These are phyloP conservation scores for Okapia johnstoni DNA, from an alignment of 2,113 vertebrate species.

Conservation along the genomic window DNA sequence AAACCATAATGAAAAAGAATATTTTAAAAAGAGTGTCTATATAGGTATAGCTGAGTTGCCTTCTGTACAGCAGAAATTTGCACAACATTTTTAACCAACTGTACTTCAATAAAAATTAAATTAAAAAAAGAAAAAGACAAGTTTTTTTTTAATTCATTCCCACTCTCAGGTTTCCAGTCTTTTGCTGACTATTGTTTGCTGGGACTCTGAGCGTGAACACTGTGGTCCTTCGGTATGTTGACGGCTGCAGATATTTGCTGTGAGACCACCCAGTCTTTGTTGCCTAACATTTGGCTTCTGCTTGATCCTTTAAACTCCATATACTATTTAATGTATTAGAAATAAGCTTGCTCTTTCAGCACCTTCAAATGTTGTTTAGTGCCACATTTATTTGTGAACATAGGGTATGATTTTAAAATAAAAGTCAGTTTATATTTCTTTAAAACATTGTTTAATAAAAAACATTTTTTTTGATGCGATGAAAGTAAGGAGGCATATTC, in stretches of 20 bases:
- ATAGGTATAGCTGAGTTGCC: neutral
- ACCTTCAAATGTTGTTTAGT: neutral
- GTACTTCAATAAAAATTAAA: neutral
- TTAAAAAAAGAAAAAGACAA: neutral
- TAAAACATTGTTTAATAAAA: neutral
- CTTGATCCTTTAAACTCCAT: neutral
- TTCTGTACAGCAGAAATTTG: neutral
- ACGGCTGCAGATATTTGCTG: neutral
- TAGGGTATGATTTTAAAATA: neutral
- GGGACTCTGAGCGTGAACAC: neutral
- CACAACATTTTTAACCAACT: neutral
- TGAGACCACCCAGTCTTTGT: neutral
- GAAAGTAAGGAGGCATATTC: neutral
- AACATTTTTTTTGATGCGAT: neutral
- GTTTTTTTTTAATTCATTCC: neutral
- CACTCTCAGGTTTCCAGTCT: neutral
- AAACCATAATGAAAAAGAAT: neutral
- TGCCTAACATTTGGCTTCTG: neutral
- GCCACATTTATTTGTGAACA: neutral
- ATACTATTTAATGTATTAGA: neutral
- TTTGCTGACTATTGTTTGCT: neutral
- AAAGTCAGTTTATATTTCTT: neutral
- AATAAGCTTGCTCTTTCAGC: neutral
- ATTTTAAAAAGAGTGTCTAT: neutral
- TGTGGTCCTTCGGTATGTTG: neutral